These are phyloP conservation scores for Xestia xanthographa DNA, from an alignment of 2,888 invertebrate genomes.

Conservation along the genomic window DNA sequence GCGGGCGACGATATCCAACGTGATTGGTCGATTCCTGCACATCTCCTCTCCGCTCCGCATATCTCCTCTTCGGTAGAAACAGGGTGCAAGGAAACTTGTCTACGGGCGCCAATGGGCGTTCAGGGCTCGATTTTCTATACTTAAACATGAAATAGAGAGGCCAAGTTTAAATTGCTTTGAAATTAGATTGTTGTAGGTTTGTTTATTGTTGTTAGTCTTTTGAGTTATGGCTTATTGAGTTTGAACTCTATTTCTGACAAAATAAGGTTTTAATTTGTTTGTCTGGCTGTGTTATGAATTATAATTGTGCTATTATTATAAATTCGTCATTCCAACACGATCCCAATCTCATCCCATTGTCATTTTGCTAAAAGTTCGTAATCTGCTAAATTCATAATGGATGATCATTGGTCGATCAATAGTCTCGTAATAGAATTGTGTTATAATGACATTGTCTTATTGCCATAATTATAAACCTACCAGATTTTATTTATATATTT, in stretches of 20 bases:
- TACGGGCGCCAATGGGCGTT: slow-evolving; percentile 8
- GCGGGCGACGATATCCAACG: not conserved
- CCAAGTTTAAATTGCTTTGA: slow-evolving; percentile 60
- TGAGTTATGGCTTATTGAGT: not conserved
- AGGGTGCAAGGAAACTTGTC: not conserved
- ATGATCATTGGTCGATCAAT: too few species aligned
- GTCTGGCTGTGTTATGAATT: not conserved
- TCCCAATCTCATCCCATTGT: too few species aligned
- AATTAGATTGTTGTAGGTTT: slow-evolving; percentile 56
- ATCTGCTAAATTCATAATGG: too few species aligned
- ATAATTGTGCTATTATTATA: slow-evolving; percentile 1
- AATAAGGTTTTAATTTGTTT: slow-evolving; percentile 1
- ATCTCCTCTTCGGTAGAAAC: not conserved
- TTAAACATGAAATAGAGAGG: slow-evolving; percentile 49
- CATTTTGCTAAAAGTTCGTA: too few species aligned
- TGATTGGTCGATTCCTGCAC: not conserved
- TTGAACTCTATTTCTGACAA: not conserved
- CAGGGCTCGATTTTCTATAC: slow-evolving; percentile 38
- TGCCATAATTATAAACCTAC: too few species aligned
- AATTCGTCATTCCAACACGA: too few species aligned
- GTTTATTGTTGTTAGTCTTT: slow-evolving; percentile 42
- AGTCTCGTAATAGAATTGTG: too few species aligned
- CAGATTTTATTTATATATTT: too few species aligned
- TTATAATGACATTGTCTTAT: too few species aligned
- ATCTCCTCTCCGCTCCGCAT: not conserved